Evolutionary conservation across 2,113 vertebrate species (phyloP), one percentile per base, ranked within the genome.

Genomic region (Ptyas mucosa): DNA sequence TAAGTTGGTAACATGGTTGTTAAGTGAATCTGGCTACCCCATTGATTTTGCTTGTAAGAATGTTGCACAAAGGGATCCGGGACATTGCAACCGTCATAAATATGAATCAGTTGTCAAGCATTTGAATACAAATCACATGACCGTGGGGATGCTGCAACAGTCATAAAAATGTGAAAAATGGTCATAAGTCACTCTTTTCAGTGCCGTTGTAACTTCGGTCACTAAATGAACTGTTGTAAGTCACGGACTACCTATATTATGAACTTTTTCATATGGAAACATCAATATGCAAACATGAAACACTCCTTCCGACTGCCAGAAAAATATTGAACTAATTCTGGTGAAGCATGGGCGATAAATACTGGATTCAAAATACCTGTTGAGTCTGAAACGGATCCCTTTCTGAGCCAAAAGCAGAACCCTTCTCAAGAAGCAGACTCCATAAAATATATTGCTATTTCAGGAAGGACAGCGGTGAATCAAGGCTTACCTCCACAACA

Each of bases 401-500:
- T 34, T n/a, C 29, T 69, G 29, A 75, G 64, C 64, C 2, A 5
- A 81, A 46, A 51, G 29, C 89, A 90, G 29, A 52, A 53, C 24
- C 10, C 57, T 64, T 61, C 18, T 57, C 8, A 5, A 53, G 61
- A 34, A 9, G 23, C 8, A 15, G 23, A 5, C 15, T 10, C 46
- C 0, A 14, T 51, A 9, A 86, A 43, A 88, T 26, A 6, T 86
- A 39, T 34, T 53, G 43, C 34, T 21, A 5, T 61, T 69, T 89
- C 91, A 94, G 55, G 18, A 51, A 58, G 55, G 9, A 24, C 21
- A 90, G 51, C 9, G 51, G 89, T 87, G 21, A 57, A 0, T 3
- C 3, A 93, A 39, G 18, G 51, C 96, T 98, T 95, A 99, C 99
- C 99, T 98, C 99, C 99, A 88, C 99, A 99, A 97, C 99, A 99